Base-by-base conservation (phyloP, 2,113 vertebrate genomes). In the Thalassoma bifasciatum region DNA sequence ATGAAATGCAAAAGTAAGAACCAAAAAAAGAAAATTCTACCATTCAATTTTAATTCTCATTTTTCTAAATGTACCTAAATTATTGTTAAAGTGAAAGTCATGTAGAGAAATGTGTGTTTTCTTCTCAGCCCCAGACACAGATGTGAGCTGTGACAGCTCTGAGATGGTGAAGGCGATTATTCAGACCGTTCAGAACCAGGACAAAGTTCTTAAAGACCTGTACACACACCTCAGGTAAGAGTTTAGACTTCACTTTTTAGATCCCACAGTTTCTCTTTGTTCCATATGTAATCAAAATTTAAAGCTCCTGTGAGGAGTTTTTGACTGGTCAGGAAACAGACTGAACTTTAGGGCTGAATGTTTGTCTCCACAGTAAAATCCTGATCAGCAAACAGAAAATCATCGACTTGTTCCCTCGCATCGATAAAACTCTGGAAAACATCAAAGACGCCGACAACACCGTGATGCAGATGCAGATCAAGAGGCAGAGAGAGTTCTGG, bases 121-220 rank as follows among this genome's bases (percentile, higher is more conserved):
- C 30, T 11, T 60, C 42, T 36, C 67, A 93, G 92, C 69, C 1
- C 91, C 92, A 85, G 97, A 98, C 86, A 73, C 88, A 0, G 95
- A 97, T 4, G 92, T 93, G 53, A 97, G 96, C 91, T 94, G 95
- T 0, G 96, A 98, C 92, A 98, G 97, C 88, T 96, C 95, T 0
- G 96, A 98, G 79, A 97, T 98, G 97, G 97, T 98, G 82, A 98
- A 95, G 90, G 96, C 97, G 77, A 97, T 98, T 72, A 94, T 97
- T 60, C 96, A 97, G 82, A 98, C 96, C 0, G 96, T 98, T 5
- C 96, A 98, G 90, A 97, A 95, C 86, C 96, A 98, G 75, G 97
- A 98, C 84, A 88, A 96, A 53, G 97, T 98, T 73, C 95, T 98
- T 70, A 96, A 96, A 89, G 97, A 98, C 72, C 95, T 98, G 34